phyloP scores from a whole-genome alignment of 2,888 invertebrate species.

The Erebia epiphron region DNA sequence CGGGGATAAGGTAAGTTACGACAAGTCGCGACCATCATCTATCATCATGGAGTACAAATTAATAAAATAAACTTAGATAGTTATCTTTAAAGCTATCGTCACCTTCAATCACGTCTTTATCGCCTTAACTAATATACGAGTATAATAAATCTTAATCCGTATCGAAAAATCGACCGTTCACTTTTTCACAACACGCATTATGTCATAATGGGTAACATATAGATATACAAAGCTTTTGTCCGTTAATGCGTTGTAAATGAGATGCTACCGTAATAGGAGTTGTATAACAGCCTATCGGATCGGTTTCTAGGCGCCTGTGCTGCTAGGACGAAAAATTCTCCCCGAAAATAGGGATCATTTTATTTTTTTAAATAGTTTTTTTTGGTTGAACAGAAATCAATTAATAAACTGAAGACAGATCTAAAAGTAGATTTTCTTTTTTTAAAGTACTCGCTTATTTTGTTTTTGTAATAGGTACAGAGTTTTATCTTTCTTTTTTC shows the following conservation, averaged over 20 bases:
- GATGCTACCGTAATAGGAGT: slow-evolving; percentile 43
- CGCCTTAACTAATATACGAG: too few species aligned
- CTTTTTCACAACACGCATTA: slow-evolving; percentile 33
- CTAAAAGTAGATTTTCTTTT: too few species aligned
- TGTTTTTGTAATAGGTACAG: too few species aligned
- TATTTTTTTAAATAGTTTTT: not conserved
- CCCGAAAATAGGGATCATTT: not conserved
- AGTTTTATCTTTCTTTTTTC: too few species aligned
- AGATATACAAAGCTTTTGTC: slow-evolving; percentile 32
- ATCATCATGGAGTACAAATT: not conserved
- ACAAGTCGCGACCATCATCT: too few species aligned
- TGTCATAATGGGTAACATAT: slow-evolving; percentile 28
- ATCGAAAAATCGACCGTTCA: slow-evolving; percentile 31
- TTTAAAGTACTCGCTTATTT: too few species aligned
- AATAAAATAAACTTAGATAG: not conserved
- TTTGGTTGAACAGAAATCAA: too few species aligned
- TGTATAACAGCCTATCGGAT: slow-evolving; percentile 41
- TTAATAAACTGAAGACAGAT: too few species aligned
- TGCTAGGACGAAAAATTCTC: not conserved
- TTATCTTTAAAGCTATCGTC: not conserved
- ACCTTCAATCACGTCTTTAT: not conserved
- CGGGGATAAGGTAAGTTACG: too few species aligned
- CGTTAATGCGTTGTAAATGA: slow-evolving; percentile 40
- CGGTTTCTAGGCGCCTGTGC: slow-evolving; percentile 24
- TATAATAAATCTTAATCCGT: slow-evolving; percentile 15